Conservation (phyloP, 2,888 invertebrate genomes). For the Syritta pipiens region DNA sequence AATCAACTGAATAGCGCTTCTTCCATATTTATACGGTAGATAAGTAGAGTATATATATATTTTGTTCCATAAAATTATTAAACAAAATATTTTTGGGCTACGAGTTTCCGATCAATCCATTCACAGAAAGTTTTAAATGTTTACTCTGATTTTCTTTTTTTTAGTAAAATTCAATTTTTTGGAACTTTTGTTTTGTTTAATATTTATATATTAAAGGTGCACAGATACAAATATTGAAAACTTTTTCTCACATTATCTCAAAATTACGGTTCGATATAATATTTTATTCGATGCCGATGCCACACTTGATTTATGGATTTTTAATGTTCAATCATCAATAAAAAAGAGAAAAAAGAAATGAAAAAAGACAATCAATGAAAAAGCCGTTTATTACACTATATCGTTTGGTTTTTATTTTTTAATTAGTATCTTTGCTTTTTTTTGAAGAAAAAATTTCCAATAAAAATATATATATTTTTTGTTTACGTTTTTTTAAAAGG, state of each 20-base stretch:
- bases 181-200: slow-evolving; percentile 16
- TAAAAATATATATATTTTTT: slow-evolving; percentile 44
- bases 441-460: slow-evolving; percentile 64
- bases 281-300: slow-evolving; percentile 47
- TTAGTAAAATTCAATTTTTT: slow-evolving; percentile 25
- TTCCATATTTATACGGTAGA: slow-evolving; percentile 44
- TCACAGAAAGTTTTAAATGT: slow-evolving; percentile 58
- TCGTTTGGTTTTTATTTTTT: slow-evolving; percentile 21
- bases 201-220: slow-evolving; percentile 57
- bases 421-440: neutral
- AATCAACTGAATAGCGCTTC: slow-evolving; percentile 52
- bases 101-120: slow-evolving; percentile 59
- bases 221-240: slow-evolving; percentile 61
- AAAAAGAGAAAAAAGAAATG: slow-evolving; percentile 25
- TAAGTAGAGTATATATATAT: slow-evolving; percentile 37
- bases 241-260: slow-evolving; percentile 51
- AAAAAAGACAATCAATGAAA: slow-evolving; percentile 15
- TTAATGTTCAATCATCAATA: neutral
- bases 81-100: slow-evolving; percentile 53
- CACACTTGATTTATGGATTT: slow-evolving; percentile 35
- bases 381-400: slow-evolving; percentile 12
- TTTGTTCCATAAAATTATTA: slow-evolving; percentile 37
- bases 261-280: neutral
- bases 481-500: slow-evolving; percentile 34
- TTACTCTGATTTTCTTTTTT: slow-evolving; percentile 52